Evolutionary conservation across 2,888 invertebrate genomes (phyloP), one percentile per base, ranked within the genome.

Genomic region (Hetaerina titia): DNA sequence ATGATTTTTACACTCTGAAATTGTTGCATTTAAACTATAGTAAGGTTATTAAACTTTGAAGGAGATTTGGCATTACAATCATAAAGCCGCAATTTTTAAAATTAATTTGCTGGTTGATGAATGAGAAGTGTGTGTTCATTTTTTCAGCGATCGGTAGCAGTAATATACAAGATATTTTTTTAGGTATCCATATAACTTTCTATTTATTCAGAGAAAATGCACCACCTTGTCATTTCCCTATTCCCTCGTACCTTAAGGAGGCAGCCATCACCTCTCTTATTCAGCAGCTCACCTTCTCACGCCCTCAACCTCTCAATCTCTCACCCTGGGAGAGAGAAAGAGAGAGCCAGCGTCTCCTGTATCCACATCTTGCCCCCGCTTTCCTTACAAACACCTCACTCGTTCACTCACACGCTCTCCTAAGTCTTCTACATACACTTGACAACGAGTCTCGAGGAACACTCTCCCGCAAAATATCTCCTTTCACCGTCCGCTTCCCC

Each of bases 301-400:
- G n/a, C 22, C 81, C 81, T 81, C 81, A 81, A 31, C 81, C 81
- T 81, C 81, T 81, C 81, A 81, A 81, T 81, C 81, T 81, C 81
- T 81, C 81, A 25, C 81, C 25, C 31, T 31, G 19, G 25, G 81
- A 11, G 81, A 81, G 81, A 69, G 69, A 22, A 13, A 22, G 31
- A 81, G 31, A 22, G 22, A 15, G 81, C 81, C 11, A 69, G 69
- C 22, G 7, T 81, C 81, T 81, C 81, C 31, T 31, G 81, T 81
- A 81, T 81, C 81, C 81, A 31, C 81, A 81, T 31, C 81, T 31
- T 69, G 69, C 25, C 81, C 81, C 19, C 22, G n/a, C n/a, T 6
- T 31, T 13, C 81, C 11, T 13, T 17, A 69, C 69, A 69, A n/a
- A 69, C 81, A 31, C 81, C 81, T 81, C 81, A 11, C 31, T 31